These are phyloP conservation scores for Tamandua tetradactyla DNA, from an alignment of 2,797 vertebrate genomes.

Conservation along the genomic window DNA sequence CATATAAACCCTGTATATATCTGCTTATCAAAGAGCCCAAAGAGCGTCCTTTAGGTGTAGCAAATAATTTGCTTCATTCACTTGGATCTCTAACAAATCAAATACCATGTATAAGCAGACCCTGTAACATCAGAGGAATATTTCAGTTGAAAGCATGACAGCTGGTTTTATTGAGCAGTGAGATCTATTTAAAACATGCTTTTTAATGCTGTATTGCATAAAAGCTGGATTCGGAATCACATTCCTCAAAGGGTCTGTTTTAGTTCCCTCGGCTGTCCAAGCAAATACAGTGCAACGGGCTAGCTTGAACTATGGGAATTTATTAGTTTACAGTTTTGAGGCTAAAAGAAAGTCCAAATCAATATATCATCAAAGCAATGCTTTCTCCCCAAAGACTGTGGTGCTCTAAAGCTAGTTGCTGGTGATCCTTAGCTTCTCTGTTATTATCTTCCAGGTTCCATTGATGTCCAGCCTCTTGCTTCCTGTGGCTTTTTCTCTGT, in stretches of 20 bases:
- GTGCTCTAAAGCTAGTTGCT: too few species aligned
- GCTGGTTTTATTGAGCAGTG: not conserved
- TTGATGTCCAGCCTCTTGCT: too few species aligned
- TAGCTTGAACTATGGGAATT: too few species aligned
- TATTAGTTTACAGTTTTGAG: too few species aligned
- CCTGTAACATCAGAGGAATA: not conserved
- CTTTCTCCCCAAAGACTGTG: too few species aligned
- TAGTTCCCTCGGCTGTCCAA: too few species aligned
- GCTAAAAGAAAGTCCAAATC: too few species aligned
- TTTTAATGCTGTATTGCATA: not conserved
- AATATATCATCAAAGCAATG: too few species aligned
- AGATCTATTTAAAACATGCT: conserved; percentile 59
- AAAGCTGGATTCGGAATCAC: conserved; percentile 34
- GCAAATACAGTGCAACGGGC: too few species aligned
- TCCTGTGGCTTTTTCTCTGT: too few species aligned
- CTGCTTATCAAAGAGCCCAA: not conserved
- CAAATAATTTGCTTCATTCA: conserved; percentile 15
- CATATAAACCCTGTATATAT: not conserved
- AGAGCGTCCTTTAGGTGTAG: not conserved
- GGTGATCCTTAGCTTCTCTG: too few species aligned
- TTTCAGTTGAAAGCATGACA: not conserved
- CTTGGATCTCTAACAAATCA: conserved; percentile 47
- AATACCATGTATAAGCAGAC: not conserved
- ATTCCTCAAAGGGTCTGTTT: not conserved
- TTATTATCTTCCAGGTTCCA: too few species aligned